Evolutionary conservation across 2,888 invertebrate species (phyloP).

Genomic region (Caenorhabditis doughertyi): DNA sequence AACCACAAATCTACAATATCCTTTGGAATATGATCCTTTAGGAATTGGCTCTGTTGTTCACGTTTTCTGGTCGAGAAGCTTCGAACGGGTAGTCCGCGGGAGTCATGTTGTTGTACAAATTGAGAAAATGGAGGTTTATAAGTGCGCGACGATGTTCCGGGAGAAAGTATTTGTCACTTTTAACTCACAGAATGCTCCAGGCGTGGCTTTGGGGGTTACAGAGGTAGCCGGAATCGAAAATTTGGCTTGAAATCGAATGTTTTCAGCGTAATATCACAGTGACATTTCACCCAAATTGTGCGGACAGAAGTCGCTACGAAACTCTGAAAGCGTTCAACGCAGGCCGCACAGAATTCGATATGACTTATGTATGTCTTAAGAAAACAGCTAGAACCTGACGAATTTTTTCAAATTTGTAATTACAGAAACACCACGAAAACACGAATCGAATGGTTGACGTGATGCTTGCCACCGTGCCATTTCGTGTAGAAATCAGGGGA

Average conservation of each 20-base stretch:
- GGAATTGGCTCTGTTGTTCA: constrained; percentile 55
- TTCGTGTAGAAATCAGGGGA: constrained; percentile 45
- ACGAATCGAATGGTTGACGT: constrained; percentile 46
- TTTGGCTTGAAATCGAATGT: background rate
- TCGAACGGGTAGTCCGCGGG: constrained; percentile 35
- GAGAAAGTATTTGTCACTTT: constrained; percentile 38
- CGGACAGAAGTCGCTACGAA: background rate
- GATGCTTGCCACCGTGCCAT: constrained; percentile 21
- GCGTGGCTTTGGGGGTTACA: constrained; percentile 32
- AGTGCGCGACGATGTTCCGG: constrained; percentile 26
- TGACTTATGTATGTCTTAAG: constrained; percentile 33
- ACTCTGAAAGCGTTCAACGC: constrained; percentile 18
- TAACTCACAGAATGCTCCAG: constrained; percentile 35
- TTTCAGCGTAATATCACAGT: constrained; percentile 41
- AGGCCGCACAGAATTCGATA: constrained; percentile 17
- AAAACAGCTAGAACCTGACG: too few species aligned
- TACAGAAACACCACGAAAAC: constrained; percentile 34
- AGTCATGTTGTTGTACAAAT: constrained; percentile 49
- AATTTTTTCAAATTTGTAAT: background rate
- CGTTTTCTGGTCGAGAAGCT: constrained; percentile 45
- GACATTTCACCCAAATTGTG: constrained; percentile 48
- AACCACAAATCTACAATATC: constrained; percentile 11
- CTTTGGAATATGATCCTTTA: background rate
- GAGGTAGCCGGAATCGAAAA: constrained; percentile 23
- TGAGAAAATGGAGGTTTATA: constrained; percentile 51